Base-by-base conservation (phyloP, 2,888 invertebrate species). In the Hyppa rectilinea region DNA sequence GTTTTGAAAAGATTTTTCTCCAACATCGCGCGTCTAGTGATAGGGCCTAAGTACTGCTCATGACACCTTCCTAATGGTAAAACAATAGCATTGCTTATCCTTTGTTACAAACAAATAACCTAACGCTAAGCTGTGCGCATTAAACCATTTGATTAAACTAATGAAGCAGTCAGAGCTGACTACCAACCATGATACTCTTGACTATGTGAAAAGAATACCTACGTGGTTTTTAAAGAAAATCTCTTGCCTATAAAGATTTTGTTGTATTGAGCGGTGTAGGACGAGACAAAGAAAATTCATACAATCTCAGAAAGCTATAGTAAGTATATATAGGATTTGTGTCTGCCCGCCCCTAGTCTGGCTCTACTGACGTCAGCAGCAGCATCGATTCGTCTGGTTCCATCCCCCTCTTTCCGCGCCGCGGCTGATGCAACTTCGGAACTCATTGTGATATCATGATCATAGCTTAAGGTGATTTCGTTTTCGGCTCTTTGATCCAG, bases 301-400 rank as follows among this genome's bases (percentile, higher is more conserved):
- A 31, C 26, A 45, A 50, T 63, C 40, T 64, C 40, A 45, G 34
- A 59, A 53, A 60, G 49, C 23, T 61, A 43, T 43, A 49, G 14
- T 26, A 55, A 56, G n/a, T 43, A 52, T 45, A 55, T 47, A 55
- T 55, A 53, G 63, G 31, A 26, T 61, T 59, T 50, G 43, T 45
- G 43, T 47, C 67, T 49, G 43, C 56, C 83, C 81, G 70, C 79
- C 80, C 86, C 74, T 82, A 83, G 90, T 85, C 86, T 85, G 85
- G 83, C 81, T 84, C 78, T 76, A 75, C 62, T 94, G 95, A 95
- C 94, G 95, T 95, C 93, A 94, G 80, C 68, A 77, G 70, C 81
- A 82, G 79, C 88, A 96, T 96, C 91, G 95, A 96, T 95, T 93
- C 86, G 94, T 94, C 95, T 95, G 90, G 83, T 78, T 88, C 87